phyloP scores from a whole-genome alignment of 1,140 invertebrate genomes.

The Calephelis nemesis region DNA sequence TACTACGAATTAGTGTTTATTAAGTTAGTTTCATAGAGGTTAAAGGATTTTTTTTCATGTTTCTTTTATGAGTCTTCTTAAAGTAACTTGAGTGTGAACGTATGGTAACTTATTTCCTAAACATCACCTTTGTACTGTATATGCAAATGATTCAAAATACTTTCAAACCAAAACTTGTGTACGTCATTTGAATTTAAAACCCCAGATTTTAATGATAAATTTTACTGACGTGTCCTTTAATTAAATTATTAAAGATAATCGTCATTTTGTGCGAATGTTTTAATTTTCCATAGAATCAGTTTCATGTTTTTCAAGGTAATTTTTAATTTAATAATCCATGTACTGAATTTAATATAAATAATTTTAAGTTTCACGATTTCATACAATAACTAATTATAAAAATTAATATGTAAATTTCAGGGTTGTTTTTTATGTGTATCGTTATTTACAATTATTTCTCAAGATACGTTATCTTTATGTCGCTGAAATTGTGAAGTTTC shows the following conservation, averaged over 20 bases:
- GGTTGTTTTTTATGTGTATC: neutral
- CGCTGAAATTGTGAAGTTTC: no score
- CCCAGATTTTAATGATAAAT: neutral
- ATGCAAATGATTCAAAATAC: slow-evolving; percentile 1
- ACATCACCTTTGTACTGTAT: neutral
- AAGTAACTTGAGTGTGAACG: neutral
- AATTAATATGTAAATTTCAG: slow-evolving; percentile 1
- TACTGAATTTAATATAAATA: neutral
- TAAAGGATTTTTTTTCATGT: no score
- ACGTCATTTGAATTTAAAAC: neutral
- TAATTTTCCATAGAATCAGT: slow-evolving; percentile 2
- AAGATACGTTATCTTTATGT: neutral
- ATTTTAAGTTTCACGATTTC: neutral
- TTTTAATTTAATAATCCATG: slow-evolving; percentile 1
- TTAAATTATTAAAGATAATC: neutral
- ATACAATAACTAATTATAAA: slow-evolving; percentile 1
- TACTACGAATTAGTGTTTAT: no score
- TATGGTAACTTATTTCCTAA: neutral
- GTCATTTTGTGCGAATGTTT: slow-evolving; percentile 1
- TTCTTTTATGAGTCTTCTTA: no score
- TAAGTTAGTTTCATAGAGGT: no score
- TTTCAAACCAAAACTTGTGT: neutral
- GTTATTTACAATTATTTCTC: slow-evolving; percentile 3
- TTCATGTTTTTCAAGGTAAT: neutral
- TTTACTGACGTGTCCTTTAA: neutral